phyloP scores from a whole-genome alignment of 2,888 invertebrate genomes.

The Phyllotreta cruciferae region DNA sequence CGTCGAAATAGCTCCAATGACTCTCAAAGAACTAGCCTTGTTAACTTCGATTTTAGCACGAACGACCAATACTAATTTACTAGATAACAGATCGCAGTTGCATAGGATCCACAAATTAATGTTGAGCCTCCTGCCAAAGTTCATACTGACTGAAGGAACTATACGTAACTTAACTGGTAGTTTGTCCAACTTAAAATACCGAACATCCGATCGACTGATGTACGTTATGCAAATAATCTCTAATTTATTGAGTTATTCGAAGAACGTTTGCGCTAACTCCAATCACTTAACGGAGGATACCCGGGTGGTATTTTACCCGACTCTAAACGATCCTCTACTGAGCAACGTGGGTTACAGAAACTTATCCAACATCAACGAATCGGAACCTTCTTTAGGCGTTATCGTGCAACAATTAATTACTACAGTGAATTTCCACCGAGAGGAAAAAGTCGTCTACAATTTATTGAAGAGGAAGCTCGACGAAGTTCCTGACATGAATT shows the following conservation, averaged over 20 bases:
- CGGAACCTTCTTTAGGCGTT: constrained; percentile 62
- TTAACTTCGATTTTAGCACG: constrained; percentile 66
- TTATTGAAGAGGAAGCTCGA: constrained; percentile 61
- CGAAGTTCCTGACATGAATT: constrained; percentile 63
- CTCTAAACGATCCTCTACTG: constrained; percentile 57
- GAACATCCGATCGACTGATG: constrained; percentile 59
- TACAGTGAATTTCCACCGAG: constrained; percentile 64
- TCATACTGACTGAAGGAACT: constrained; percentile 60
- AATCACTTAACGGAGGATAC: constrained; percentile 50
- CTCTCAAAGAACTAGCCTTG: constrained; percentile 77
- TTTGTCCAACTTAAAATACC: constrained; percentile 48
- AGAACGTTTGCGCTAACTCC: constrained; percentile 68
- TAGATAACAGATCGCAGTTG: constrained; percentile 65
- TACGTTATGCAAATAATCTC: constrained; percentile 70
- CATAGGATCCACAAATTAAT: constrained; percentile 77
- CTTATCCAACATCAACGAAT: constrained; percentile 51
- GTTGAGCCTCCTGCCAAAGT: constrained; percentile 77
- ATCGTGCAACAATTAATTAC: constrained; percentile 66
- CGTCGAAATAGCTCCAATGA: constrained; percentile 70
- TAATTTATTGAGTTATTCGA: constrained; percentile 74
- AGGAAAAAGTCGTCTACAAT: constrained; percentile 62
- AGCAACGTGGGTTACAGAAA: constrained; percentile 43
- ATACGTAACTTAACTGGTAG: constrained; percentile 56
- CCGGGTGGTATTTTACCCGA: constrained; percentile 64
- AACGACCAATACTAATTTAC: constrained; percentile 55